Evolutionary conservation across 2,797 vertebrate genomes (phyloP), one percentile per base, ranked within the genome.

Genomic region (Argyrosomus regius): DNA sequence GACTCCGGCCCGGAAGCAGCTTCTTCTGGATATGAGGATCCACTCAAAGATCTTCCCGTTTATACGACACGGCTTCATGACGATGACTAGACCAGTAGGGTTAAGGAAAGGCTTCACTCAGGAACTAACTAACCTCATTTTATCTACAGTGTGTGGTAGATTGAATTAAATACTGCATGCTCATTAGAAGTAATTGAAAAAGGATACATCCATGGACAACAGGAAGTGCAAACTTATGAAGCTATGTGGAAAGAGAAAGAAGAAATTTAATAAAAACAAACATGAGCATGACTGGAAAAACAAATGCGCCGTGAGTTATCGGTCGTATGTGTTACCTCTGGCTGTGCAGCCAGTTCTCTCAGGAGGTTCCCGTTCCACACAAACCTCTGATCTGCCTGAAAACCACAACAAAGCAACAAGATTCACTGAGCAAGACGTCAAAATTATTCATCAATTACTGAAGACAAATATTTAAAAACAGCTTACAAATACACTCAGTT

Each of bases 351-450:
- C 87, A 99, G 95, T 87, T 99, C 98, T 91, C 98, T 94, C 54
- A 99, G 95, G 67, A 99, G 97, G 86, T 98, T 97, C n/a, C 97
- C 97, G 1, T 99, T 99, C 98, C 98, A 99, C 16, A 99, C 97
- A 92, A 99, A 99, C 73, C 98, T 96, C 87, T 97, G 98, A 90
- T 99, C 98, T 67, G 98, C 98, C 98, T 99, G 83, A 86, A 85
- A 83, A 77, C 2, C 46, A 86, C 12, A 62, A 9, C 31, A 8
- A 35, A 59, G 16, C 9, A 66, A 26, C 16, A 46, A 0, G 20
- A 43, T 2, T 49, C 3, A 62, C 0, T 14, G 5, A 50, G 24
- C 17, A 5, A 45, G 35, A 35, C 8, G 35, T 35, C 8, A 9
- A 31, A 10, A 43, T 43, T 43, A 43, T 43, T 12, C 41, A 41